A percentile compares a stretch with the other conserved stretches of the same genome.
These are phyloP conservation scores for Herpailurus yagouaroundi DNA, from an alignment of 2,113 vertebrate genomes.

Conservation along the genomic window DNA sequence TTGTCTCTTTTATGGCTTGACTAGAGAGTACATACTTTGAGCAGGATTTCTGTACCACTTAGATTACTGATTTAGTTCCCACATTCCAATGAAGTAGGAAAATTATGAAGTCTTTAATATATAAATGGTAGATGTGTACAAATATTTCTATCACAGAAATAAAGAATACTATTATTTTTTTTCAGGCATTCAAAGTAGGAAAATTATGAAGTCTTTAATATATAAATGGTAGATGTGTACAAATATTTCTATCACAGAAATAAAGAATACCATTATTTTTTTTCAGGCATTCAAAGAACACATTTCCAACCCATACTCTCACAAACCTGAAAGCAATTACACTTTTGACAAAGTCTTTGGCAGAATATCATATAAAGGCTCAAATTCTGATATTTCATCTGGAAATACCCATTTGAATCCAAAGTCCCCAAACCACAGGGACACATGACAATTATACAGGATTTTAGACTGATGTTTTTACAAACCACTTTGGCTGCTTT, in stretches of 20 bases:
- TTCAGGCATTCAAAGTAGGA: slow-evolving; percentile 5
- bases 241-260: slow-evolving; percentile 8
- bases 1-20: neutral
- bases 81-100: slow-evolving; percentile 27
- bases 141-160: neutral
- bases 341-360: slow-evolving; percentile 56
- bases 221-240: neutral
- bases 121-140: slow-evolving; percentile 10
- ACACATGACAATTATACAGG: slow-evolving; percentile 52
- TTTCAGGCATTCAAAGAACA: slow-evolving; percentile 54
- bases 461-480: slow-evolving; percentile 42
- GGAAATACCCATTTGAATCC: slow-evolving; percentile 60
- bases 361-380: slow-evolving; percentile 54
- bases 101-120: slow-evolving; percentile 45
- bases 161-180: slow-evolving; percentile 59
- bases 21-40: neutral
- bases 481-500: slow-evolving; percentile 59
- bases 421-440: slow-evolving; percentile 63
- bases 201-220: slow-evolving; percentile 47
- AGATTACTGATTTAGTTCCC: slow-evolving; percentile 3
- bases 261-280: slow-evolving; percentile 57
- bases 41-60: neutral
- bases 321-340: slow-evolving; percentile 64
- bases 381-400: slow-evolving; percentile 55
- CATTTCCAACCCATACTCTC: slow-evolving; percentile 45